Base-by-base conservation (phyloP, 2,113 vertebrate genomes). In the Sturnus vulgaris region DNA sequence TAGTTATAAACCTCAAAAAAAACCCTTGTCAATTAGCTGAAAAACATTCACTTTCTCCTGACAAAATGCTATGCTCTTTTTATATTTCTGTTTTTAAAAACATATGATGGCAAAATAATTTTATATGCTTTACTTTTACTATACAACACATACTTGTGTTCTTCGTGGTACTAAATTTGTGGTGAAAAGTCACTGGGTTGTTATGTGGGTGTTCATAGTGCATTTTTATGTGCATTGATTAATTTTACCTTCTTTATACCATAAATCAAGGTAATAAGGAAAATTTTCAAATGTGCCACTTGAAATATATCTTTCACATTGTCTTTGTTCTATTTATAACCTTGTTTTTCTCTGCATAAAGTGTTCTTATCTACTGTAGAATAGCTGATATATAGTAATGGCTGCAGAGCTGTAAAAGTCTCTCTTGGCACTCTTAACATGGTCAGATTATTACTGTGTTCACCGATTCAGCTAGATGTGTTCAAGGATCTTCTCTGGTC, bases 401-500 rank as follows among this genome's bases (percentile, higher is more conserved):
- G 97, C 96, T 91, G 94, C 84, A 95, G 96, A 96, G 93, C 97
- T 92, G 52, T 97, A 96, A 98, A 98, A 98, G 96, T 98, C 98
- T 98, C 97, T 98, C 98, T 98, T 98, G 98, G 98, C 98, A 98
- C 98, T 98, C 98, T 98, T 98, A 98, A 98, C 97, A 97, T 98
- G 98, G 98, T 98, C 97, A 96, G 98, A 98, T 99, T 99, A 99
- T 99, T 99, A 98, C 98, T 93, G 97, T 97, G 97, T 98, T 98
- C 98, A 99, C 98, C 96, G 96, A 99, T 99, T 99, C 98, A 98
- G 98, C 98, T 98, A 97, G 98, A 98, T 99, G 98, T 99, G 98
- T 98, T 99, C 98, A 99, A 99, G 99, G 98, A 99, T 99, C 98
- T 98, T 98, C 98, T 98, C 97, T 98, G 98, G 99, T 98, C 98